phyloP scores from a whole-genome alignment of 2,888 invertebrate genomes.

The Teleogryllus oceanicus region DNA sequence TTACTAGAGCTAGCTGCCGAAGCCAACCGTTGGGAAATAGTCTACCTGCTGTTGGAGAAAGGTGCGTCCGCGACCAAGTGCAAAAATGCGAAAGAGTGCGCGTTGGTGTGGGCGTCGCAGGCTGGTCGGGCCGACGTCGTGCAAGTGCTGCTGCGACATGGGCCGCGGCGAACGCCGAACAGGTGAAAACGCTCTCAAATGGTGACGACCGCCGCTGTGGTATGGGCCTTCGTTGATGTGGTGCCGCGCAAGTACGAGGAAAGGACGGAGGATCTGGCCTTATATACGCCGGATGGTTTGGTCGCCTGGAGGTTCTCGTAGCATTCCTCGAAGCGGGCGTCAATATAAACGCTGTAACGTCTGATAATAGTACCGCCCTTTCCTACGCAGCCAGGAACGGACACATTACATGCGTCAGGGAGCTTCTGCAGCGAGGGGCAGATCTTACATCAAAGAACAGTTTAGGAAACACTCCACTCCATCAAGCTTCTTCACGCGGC shows the following conservation, averaged over 20 bases:
- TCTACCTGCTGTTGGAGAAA: not conserved
- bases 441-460: no score
- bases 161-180: not conserved
- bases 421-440: no score
- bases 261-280: not conserved
- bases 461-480: no score
- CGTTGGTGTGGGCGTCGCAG: not conserved
- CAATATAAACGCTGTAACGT: no score
- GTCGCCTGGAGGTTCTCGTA: not conserved
- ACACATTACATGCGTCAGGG: no score
- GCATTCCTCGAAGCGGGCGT: not conserved
- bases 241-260: not conserved
- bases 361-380: no score
- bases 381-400: no score
- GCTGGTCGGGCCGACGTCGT: not conserved
- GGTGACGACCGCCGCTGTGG: not conserved
- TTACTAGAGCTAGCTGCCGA: not conserved
- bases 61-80: not conserved
- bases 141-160: not conserved
- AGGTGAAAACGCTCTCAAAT: not conserved
- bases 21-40: not conserved
- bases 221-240: not conserved
- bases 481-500: no score
- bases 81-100: not conserved
- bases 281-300: not conserved